These are phyloP conservation scores for Masticophis lateralis DNA, from an alignment of 2,797 vertebrate genomes.

Conservation along the genomic window DNA sequence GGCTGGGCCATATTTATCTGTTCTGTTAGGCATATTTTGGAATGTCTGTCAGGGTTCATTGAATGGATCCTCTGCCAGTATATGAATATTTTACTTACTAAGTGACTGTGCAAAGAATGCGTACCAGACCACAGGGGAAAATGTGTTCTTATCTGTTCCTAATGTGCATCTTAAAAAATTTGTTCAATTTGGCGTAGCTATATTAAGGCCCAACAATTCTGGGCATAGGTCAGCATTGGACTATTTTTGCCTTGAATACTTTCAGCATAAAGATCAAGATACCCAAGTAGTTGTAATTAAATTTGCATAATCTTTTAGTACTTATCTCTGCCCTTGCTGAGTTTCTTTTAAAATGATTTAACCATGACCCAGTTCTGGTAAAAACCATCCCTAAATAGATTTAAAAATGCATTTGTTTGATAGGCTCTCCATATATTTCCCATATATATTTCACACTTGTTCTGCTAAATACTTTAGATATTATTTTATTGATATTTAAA, in stretches of 20 bases:
- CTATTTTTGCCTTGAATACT: background rate
- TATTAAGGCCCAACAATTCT: background rate
- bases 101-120: background rate
- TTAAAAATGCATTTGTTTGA: background rate
- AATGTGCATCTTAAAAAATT: background rate
- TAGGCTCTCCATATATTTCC: background rate
- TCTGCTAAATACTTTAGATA: too few relatives aligned
- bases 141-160: background rate
- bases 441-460: too few relatives aligned
- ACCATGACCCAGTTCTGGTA: background rate
- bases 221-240: background rate
- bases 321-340: background rate
- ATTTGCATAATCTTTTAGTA: background rate
- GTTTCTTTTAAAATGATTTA: background rate
- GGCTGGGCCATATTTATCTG: background rate
- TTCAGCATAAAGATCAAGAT: background rate
- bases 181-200: background rate
- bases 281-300: background rate
- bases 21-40: background rate
- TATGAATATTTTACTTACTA: background rate
- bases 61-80: background rate
- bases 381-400: background rate
- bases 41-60: background rate
- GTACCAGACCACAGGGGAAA: background rate
- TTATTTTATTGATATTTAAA: background rate